Percentiles rank a stretch among this genome's conserved stretches.
phyloP scores from a whole-genome alignment of 2,113 vertebrate species.

The Nothoprocta pentlandii region DNA sequence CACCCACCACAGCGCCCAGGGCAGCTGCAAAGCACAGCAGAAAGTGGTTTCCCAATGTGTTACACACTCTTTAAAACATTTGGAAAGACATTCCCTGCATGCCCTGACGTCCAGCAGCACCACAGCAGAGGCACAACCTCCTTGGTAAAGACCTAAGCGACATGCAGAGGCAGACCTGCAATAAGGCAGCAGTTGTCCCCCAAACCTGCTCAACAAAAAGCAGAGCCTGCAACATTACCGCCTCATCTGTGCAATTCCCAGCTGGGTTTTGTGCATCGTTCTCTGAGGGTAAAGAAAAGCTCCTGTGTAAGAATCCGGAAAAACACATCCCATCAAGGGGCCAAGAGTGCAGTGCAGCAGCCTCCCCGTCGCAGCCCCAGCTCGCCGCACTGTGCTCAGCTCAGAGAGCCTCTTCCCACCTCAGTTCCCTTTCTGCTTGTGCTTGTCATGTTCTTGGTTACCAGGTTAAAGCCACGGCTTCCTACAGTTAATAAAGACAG shows the following conservation, averaged over 20 bases:
- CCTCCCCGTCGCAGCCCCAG: background rate
- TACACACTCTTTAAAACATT: background rate
- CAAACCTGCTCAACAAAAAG: background rate
- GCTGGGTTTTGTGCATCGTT: fast-evolving
- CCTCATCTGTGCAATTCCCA: background rate
- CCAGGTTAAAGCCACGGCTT: background rate
- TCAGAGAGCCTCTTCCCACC: background rate
- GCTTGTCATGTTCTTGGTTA: background rate
- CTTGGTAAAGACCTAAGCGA: background rate
- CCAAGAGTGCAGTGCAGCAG: background rate
- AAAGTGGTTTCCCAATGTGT: background rate
- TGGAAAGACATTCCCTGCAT: background rate
- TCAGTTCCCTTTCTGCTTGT: background rate
- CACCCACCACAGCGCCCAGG: background rate
- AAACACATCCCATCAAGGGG: background rate
- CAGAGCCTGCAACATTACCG: background rate
- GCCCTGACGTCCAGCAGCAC: background rate
- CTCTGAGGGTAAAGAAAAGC: background rate
- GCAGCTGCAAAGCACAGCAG: background rate
- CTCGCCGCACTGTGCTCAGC: background rate
- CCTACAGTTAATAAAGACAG: background rate
- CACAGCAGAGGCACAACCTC: background rate
- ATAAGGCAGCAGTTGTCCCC: background rate
- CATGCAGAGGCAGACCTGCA: background rate
- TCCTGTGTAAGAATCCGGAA: background rate